These are phyloP conservation scores for Paracanthobrama guichenoti DNA, from an alignment of 2,113 vertebrate genomes.

Conservation along the genomic window DNA sequence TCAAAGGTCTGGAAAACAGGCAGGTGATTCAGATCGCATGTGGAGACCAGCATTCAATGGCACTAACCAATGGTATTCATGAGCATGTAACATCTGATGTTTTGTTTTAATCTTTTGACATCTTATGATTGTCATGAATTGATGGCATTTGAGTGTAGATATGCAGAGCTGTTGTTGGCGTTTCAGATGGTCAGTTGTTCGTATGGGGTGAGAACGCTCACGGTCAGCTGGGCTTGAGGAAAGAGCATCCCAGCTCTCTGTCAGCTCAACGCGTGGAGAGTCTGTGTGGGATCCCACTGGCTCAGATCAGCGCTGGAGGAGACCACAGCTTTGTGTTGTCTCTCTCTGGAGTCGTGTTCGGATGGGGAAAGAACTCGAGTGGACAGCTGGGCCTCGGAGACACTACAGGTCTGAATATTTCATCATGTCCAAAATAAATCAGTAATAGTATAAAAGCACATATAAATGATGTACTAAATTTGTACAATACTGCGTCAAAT, in stretches of 20 bases:
- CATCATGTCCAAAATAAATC: not conserved
- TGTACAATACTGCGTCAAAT: not conserved
- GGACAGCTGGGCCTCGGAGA: slow-evolving; percentile 82
- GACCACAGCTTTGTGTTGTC: slow-evolving; percentile 77
- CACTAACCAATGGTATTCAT: slow-evolving; percentile 38
- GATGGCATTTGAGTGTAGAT: not conserved
- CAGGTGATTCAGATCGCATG: slow-evolving; percentile 51
- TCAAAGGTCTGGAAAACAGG: slow-evolving; percentile 15
- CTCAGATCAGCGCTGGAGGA: slow-evolving; percentile 79
- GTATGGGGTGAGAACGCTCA: slow-evolving; percentile 76
- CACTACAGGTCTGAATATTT: slow-evolving; percentile 49
- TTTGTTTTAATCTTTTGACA: not conserved
- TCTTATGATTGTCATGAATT: not conserved
- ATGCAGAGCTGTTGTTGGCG: slow-evolving; percentile 3
- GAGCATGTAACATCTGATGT: slow-evolving; percentile 18
- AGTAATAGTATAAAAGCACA: not conserved
- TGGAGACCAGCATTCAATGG: slow-evolving; percentile 55
- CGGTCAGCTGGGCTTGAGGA: slow-evolving; percentile 79
- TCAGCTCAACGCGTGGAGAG: slow-evolving; percentile 66
- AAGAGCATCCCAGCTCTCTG: accelerated
- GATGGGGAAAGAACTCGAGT: slow-evolving; percentile 80
- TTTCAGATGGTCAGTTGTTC: slow-evolving; percentile 68
- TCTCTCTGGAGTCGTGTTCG: slow-evolving; percentile 77
- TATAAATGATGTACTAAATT: not conserved
- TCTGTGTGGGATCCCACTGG: slow-evolving; percentile 74